A percentile compares a stretch with the other conserved stretches of the same genome.
Evolutionary conservation across 2,113 vertebrate genomes (phyloP).

Genomic region (Vidua macroura): DNA sequence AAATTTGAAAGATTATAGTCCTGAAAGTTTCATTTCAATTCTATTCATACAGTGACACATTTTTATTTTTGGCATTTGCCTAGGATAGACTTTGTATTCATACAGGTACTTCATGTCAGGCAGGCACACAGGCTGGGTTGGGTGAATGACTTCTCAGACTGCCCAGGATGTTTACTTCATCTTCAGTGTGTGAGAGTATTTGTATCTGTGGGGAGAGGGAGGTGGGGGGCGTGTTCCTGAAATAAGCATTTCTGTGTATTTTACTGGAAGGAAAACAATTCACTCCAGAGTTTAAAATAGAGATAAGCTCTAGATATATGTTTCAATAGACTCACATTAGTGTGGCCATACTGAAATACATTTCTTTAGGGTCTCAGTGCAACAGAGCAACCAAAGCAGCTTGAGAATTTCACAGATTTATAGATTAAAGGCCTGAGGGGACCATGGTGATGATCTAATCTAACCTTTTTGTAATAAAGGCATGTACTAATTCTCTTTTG

Average conservation of each 20-base stretch:
- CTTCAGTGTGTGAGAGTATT: background rate
- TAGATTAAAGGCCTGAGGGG: slow-evolving; percentile 9
- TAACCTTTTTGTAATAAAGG: slow-evolving; percentile 8
- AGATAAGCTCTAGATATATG: background rate
- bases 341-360: background rate
- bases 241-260: background rate
- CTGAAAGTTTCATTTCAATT: background rate
- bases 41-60: background rate
- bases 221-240: background rate
- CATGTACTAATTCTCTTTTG: background rate
- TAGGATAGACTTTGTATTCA: background rate
- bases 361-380: background rate
- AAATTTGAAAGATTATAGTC: background rate
- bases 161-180: background rate
- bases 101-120: background rate
- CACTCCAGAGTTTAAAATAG: background rate
- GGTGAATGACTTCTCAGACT: background rate
- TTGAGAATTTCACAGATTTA: background rate
- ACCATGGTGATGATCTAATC: background rate
- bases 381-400: background rate
- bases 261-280: background rate
- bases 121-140: background rate
- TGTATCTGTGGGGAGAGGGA: background rate
- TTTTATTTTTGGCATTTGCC: background rate
- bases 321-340: background rate